Evolutionary conservation across 2,113 vertebrate genomes (phyloP), one percentile per base, ranked within the genome.

Genomic region (Hippolais icterina): DNA sequence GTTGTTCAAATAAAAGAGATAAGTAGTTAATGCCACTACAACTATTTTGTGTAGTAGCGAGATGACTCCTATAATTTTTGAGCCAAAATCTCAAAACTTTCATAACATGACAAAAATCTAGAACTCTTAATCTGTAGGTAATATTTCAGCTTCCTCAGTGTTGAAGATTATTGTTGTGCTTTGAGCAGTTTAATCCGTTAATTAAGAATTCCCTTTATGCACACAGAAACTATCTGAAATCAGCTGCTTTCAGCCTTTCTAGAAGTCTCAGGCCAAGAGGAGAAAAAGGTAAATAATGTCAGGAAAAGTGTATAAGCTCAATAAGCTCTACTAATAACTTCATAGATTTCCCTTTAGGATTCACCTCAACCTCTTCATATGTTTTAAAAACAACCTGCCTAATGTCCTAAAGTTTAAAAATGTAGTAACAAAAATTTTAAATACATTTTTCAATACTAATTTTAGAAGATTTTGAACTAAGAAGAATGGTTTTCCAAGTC

Each of bases 251-350:
- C 57, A 84, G 69, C 49, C 78, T 56, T 75, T 77, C 61, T 13
- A 60, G 57, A 93, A 93, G 50, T 53, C 42, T 80, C 29, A 24
- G 50, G 50, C 23, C 59, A 88, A 54, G 59, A 86, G 78, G 7
- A 83, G 12, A 66, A 87, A 84, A 89, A 88, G n/a, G 59, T 80
- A 96, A 94, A 76, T 88, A 86, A 77, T 35, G 15, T 47, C 57
- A 72, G n/a, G 72, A 89, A 90, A 92, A 65, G 25, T 31, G 12
- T n/a, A 35, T 46, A 71, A 85, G 5, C 18, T 77, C n/a, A 91
- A 70, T 39, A 86, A 86, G 13, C 21, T 88, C 59, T 72, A 64
- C 50, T 42, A 83, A 53, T 47, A 86, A 47, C 21, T 72, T 76
- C 27, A 76, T 6, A 76, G 49, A 76, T 80, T 81, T 88, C 47